Base-by-base conservation (phyloP, 2,113 vertebrate genomes). In the Epinephelus moara region DNA sequence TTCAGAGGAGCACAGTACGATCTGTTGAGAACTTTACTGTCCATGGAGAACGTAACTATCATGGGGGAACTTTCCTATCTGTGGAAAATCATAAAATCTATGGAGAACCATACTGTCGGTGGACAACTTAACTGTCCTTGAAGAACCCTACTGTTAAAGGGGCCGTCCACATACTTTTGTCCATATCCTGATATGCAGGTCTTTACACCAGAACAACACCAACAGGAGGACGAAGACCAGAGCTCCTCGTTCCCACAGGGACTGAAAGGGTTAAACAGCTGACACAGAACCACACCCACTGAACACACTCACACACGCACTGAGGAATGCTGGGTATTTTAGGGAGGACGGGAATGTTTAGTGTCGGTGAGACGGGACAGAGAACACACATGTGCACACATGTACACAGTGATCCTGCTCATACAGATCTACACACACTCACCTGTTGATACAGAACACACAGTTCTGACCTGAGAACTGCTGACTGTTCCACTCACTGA, bases 301-400 rank as follows among this genome's bases (percentile, higher is more conserved):
- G 61, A 47, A 14, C 63, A 11, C 21, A 42, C 12, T 45, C 45
- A 49, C 64, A 67, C 63, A 11, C 18, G 23, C 73, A 33, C 40
- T 30, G 59, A 67, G 80, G 78, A 81, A 81, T 84, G 78, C 74
- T 75, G 84, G 72, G 25, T 47, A 81, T 84, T 80, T 84, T 25
- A 50, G 52, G 81, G 68, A 63, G 78, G 49, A 33, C 2, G 4
- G 56, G 77, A 86, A 73, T 85, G 68, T 80, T 72, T 21, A 49
- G 72, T 25, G 80, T 73, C 2, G 2, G 55, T 69, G 71, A 63
- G 50, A 81, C 18, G 23, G 55, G 10, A 61, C 56, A 25, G 45
- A 63, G 47, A 47, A 66, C 52, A 55, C 27, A 60, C 61, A 75
- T 10, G 3, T 3, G 47, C 40, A 59, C 40, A 25, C 33, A 42